A percentile compares a stretch with the other conserved stretches of the same genome.
Conservation (phyloP, 1,140 invertebrate genomes). For the Apis dorsata region DNA sequence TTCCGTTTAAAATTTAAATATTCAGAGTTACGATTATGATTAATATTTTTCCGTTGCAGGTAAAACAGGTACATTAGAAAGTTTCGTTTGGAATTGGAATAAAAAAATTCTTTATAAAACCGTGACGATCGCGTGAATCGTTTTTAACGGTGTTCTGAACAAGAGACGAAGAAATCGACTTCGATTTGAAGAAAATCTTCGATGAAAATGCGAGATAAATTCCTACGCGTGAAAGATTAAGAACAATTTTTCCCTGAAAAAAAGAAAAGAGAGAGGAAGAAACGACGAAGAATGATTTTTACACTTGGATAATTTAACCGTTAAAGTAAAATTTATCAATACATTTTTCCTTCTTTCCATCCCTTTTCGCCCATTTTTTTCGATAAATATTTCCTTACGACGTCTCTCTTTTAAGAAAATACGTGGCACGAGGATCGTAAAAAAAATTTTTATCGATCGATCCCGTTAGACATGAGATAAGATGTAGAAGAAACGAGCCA, state of each 20-base stretch:
- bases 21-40: background rate
- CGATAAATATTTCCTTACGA: no score
- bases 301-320: no score
- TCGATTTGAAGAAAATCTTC: background rate
- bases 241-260: no score
- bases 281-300: no score
- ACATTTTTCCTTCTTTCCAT: background rate
- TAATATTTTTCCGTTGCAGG: background rate
- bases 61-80: slow-evolving; percentile 16
- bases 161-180: background rate
- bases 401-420: background rate
- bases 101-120: slow-evolving; percentile 22
- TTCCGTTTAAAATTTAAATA: slow-evolving; percentile 19
- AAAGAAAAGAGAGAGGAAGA: background rate
- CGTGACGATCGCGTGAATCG: slow-evolving; percentile 35
- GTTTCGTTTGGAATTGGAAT: background rate
- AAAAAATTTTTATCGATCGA: background rate
- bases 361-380: background rate
- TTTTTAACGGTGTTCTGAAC: slow-evolving; percentile 7
- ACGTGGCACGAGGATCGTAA: background rate
- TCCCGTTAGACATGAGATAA: slow-evolving; percentile 20
- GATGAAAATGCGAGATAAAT: background rate
- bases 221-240: no score
- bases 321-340: background rate
- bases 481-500: no score